Conservation (phyloP, 2,888 invertebrate genomes). For the Petrolisthes cinctipes region DNA sequence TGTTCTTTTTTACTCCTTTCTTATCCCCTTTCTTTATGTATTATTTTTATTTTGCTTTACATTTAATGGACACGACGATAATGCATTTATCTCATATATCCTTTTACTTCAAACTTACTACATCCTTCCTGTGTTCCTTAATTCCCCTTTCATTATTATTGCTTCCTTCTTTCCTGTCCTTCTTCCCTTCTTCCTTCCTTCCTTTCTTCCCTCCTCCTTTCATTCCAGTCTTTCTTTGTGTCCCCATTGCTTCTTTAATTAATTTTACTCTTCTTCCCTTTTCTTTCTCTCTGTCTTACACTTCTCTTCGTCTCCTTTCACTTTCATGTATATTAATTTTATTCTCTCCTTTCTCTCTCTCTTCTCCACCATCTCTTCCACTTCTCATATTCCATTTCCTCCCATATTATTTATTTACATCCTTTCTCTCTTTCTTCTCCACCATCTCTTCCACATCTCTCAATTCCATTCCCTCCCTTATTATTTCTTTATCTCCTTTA, state of each 20-base stretch:
- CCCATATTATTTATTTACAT: neutral
- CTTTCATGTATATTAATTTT: neutral
- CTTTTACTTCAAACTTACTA: neutral
- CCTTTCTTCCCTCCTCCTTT: neutral
- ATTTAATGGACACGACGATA: too few relatives aligned
- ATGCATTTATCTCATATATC: too few relatives aligned
- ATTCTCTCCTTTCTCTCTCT: neutral
- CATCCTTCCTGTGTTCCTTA: neutral
- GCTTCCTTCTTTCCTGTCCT: neutral
- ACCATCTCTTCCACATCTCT: neutral
- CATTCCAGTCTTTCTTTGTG: neutral
- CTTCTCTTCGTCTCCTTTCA: neutral
- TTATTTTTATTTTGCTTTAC: neutral
- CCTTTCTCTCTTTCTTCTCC: neutral
- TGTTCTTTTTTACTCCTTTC: neutral
- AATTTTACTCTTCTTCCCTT: neutral
- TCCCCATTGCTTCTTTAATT: neutral
- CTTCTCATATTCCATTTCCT: neutral
- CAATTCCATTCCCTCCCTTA: neutral
- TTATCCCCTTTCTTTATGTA: neutral
- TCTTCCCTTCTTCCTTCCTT: neutral
- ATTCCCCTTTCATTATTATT: neutral
- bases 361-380: neutral
- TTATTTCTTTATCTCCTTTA: neutral
- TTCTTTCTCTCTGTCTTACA: neutral